phyloP scores from a whole-genome alignment of 2,113 vertebrate species.

The Dicrurus megarhynchus region DNA sequence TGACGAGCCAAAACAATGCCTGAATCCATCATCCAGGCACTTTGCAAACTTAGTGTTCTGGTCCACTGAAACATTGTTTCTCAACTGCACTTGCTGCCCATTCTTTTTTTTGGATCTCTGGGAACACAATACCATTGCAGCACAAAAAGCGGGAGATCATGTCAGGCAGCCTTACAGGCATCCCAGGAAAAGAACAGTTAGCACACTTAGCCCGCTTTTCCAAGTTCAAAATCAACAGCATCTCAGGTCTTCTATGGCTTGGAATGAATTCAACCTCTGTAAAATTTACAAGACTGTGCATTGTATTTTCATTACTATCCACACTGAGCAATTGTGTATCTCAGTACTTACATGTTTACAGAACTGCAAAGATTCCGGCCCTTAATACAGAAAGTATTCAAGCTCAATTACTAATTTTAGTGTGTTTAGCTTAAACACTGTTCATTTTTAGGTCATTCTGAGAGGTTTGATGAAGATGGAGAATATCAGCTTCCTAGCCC shows the following conservation, averaged over 20 bases:
- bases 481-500: not conserved
- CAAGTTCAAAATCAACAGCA: not conserved
- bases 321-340: not conserved
- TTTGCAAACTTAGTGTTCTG: not conserved
- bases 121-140: not conserved
- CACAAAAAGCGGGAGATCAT: accelerated
- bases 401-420: not conserved
- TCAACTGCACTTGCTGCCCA: not conserved
- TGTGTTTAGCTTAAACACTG: not conserved
- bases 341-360: not conserved
- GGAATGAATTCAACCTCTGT: not conserved
- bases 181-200: not conserved
- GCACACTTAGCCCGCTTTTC: not conserved
- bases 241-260: not conserved
- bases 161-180: not conserved
- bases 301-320: not conserved
- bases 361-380: not conserved
- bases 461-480: not conserved
- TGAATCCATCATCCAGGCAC: not conserved
- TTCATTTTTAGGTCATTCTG: not conserved
- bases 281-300: not conserved
- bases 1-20: not conserved
- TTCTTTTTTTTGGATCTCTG: not conserved
- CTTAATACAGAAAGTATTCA: not conserved
- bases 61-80: not conserved